Evolutionary conservation across 2,113 vertebrate species (phyloP).

Genomic region (Podarcis muralis): DNA sequence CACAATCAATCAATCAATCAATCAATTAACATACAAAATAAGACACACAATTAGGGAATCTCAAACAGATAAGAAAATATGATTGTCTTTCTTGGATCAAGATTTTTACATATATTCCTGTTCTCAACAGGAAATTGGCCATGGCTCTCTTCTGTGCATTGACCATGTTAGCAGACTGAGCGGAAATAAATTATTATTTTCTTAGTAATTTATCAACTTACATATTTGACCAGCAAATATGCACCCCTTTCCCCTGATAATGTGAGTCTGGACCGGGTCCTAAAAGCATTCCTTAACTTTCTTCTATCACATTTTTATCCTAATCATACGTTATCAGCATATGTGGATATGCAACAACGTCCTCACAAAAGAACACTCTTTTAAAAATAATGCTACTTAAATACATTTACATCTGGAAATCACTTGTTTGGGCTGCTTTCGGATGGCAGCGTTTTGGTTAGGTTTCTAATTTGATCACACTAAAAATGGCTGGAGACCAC

Average conservation of each 20-base stretch:
- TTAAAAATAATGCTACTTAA: background rate
- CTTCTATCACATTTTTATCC: background rate
- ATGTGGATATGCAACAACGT: background rate
- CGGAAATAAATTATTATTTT: background rate
- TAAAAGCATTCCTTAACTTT: background rate
- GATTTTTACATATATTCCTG: too few species aligned
- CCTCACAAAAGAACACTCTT: background rate
- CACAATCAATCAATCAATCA: too few species aligned
- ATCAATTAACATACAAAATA: too few species aligned
- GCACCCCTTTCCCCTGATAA: background rate
- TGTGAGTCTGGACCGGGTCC: background rate
- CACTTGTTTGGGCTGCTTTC: background rate
- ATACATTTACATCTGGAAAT: background rate
- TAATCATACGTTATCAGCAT: background rate
- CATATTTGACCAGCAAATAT: background rate
- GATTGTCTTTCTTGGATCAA: too few species aligned
- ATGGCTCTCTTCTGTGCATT: background rate
- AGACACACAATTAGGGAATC: too few species aligned
- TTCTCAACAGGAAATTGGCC: too few species aligned
- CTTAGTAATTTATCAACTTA: background rate
- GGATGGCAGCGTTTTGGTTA: background rate
- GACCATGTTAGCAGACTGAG: too few species aligned
- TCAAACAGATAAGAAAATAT: too few species aligned
- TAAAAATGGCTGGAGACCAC: constrained; percentile 28
- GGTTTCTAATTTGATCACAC: constrained; percentile 40